Conservation (phyloP, 92 coral and sea anemone genomes). For the Epizoanthus stellaris region DNA sequence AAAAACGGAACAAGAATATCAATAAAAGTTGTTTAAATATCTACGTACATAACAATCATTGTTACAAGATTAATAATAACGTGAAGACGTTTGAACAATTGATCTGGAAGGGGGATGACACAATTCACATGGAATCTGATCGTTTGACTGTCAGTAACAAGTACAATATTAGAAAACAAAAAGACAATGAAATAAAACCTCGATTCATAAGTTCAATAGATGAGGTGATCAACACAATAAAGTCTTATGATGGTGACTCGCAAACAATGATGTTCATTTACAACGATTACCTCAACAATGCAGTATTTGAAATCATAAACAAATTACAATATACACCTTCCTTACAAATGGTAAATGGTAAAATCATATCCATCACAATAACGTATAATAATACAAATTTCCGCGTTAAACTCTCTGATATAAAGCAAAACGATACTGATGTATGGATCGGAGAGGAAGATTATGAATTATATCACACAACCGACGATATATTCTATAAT, state of each 20-base stretch:
- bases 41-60: background rate
- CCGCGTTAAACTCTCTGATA: background rate
- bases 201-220: background rate
- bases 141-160: no score
- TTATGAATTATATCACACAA: background rate
- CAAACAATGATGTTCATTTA: background rate
- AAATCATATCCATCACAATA: background rate
- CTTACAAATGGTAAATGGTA: background rate
- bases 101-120: no score
- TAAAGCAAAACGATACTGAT: constrained; percentile 4
- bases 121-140: no score
- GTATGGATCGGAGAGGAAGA: constrained; percentile 10
- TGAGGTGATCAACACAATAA: constrained; percentile 20
- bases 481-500: background rate
- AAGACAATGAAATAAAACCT: no score
- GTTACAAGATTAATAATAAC: background rate
- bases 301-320: constrained; percentile 22
- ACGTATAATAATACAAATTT: background rate
- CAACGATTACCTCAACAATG: background rate
- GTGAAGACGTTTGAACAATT: background rate
- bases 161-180: no score
- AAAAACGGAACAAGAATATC: background rate
- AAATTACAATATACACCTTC: background rate
- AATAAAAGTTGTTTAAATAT: background rate
- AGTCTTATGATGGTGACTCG: background rate